phyloP scores from a whole-genome alignment of 2,113 vertebrate species.

The Cebus imitator region DNA sequence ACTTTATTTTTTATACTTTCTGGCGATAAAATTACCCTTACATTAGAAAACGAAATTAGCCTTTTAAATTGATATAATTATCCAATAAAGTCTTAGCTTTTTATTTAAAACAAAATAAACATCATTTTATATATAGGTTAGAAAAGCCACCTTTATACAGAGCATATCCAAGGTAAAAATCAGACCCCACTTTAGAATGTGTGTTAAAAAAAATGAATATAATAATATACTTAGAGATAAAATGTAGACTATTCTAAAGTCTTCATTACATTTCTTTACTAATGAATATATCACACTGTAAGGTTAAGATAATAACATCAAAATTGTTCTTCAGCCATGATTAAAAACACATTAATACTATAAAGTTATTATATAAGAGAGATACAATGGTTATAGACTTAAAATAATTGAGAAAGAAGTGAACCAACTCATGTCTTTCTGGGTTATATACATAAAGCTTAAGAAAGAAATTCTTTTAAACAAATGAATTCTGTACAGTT shows the following conservation, averaged over 20 bases:
- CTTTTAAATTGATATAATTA: conserved; percentile 47
- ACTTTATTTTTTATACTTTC: conserved; percentile 25
- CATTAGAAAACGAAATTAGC: conserved; percentile 45
- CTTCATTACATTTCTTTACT: conserved; percentile 52
- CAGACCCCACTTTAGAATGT: neutral
- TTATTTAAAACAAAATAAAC: conserved; percentile 53
- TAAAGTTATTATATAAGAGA: conserved; percentile 36
- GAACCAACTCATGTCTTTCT: neutral
- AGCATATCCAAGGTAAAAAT: conserved; percentile 66
- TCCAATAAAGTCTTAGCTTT: conserved; percentile 25
- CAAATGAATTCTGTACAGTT: conserved; percentile 8
- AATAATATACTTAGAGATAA: conserved; percentile 31
- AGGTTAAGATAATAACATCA: conserved; percentile 4
- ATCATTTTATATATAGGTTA: conserved; percentile 34
- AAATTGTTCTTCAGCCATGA: neutral
- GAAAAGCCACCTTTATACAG: conserved; percentile 77
- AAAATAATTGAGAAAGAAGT: neutral
- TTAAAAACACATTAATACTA: conserved; percentile 31
- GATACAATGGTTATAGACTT: neutral
- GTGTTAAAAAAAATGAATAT: conserved; percentile 25
- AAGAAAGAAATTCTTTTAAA: neutral
- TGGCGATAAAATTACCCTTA: conserved; percentile 62
- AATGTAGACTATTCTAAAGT: neutral
- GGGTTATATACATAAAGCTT: conserved; percentile 12
- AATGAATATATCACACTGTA: conserved; percentile 37